A percentile compares a stretch with the other conserved stretches of the same genome.
Conservation (phyloP, 2,888 invertebrate species). For the Ctenicera cuprea region DNA sequence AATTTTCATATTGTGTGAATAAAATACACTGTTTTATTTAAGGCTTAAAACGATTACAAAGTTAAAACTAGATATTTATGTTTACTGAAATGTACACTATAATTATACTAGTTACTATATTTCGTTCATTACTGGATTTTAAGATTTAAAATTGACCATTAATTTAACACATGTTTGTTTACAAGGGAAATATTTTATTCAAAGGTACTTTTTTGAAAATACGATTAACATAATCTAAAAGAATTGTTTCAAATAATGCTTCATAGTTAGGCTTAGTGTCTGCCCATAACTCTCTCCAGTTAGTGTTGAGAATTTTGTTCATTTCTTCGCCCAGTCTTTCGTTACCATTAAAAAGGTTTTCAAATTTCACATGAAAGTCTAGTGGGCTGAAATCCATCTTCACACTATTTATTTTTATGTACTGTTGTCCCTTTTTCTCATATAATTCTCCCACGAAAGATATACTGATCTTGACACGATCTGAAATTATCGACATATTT, state of each 20-base stretch:
- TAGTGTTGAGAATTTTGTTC: constrained; percentile 69
- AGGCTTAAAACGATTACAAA: too few relatives aligned
- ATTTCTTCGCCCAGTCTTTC: constrained; percentile 64
- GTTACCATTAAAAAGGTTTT: constrained; percentile 76
- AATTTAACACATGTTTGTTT: background rate
- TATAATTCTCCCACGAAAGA: constrained; percentile 74
- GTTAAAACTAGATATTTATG: too few relatives aligned
- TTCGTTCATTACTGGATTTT: too few relatives aligned
- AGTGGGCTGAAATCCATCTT: constrained; percentile 78
- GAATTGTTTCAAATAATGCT: constrained; percentile 72
- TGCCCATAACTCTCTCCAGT: constrained; percentile 66
- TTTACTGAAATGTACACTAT: too few relatives aligned
- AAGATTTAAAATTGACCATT: background rate
- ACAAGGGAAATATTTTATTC: constrained; percentile 18
- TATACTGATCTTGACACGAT: background rate
- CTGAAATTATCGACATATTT: background rate
- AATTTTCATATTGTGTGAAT: too few relatives aligned
- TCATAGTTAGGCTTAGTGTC: constrained; percentile 79
- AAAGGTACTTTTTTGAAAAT: constrained; percentile 27
- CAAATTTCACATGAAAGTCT: constrained; percentile 77
- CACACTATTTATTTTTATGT: constrained; percentile 80
- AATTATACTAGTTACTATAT: too few relatives aligned
- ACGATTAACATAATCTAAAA: background rate
- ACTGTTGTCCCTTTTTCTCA: constrained; percentile 78
- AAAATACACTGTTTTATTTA: too few relatives aligned